Evolutionary conservation across 2,113 vertebrate species (phyloP), one percentile per base, ranked within the genome.

Genomic region (Mastomys natalensis): DNA sequence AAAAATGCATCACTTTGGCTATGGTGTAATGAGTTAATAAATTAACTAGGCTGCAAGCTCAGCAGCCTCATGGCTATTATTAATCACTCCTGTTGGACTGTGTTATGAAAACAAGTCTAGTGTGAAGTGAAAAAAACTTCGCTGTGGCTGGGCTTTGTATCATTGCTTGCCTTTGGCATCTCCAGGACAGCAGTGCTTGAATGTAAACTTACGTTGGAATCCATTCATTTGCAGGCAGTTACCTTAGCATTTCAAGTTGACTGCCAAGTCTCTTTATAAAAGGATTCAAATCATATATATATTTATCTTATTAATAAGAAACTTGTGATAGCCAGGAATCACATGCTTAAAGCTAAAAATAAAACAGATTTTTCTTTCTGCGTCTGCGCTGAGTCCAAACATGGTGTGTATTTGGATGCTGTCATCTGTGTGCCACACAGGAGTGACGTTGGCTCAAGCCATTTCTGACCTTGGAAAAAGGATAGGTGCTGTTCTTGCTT

Each of bases 11-110:
- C 74, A 7, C 5, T 68, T 51, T 87, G 64, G 87, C 92, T 78
- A 66, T 22, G 7, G 29, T 74, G 21, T 26, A 29, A 22, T 48
- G 43, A 51, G 31, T 7, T 96, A 89, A 74, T 68, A 70, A 78
- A 51, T 85, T 90, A 24, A 64, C 73, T 62, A 92, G 62, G 58
- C 92, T 87, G 89, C 73, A 90, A 92, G 70, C 72, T 97, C 72
- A 95, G 95, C 96, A 89, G 29, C 68, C 72, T 1, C 11, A 29
- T 64, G 21, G 19, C 0, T 89, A 34, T 74, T 19, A 10, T 37
- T 74, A 17, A 34, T 17, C 3, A 74, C 74, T 51, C 15, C 51
- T 12, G 34, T 15, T 4, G 78, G 73, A 53, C 15, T 48, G 6
- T 2, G 40, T 87, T 60, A 7, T 62, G 88, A 87, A 45, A 86